Evolutionary conservation across 2,113 vertebrate genomes (phyloP).

Genomic region (Platichthys flesus): DNA sequence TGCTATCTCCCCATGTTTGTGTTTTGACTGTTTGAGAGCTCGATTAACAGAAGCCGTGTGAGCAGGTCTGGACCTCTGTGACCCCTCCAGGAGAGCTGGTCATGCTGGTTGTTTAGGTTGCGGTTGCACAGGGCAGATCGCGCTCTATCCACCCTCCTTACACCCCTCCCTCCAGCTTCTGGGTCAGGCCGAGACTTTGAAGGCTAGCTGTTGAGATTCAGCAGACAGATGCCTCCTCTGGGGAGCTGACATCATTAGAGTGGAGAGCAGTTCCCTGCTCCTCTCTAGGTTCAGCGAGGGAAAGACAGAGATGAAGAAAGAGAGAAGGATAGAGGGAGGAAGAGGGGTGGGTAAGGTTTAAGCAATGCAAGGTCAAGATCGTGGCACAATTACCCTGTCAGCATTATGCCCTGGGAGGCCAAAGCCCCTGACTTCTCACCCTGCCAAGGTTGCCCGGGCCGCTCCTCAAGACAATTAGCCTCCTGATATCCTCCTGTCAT

Average conservation of each 20-base stretch:
- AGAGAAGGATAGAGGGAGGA: constrained; percentile 2
- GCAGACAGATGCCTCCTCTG: constrained; percentile 60
- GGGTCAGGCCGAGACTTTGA: constrained; percentile 52
- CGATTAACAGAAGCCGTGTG: neutral
- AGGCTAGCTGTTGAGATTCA: constrained; percentile 74
- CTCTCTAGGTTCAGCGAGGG: constrained; percentile 44
- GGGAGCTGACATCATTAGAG: constrained; percentile 81
- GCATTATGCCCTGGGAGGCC: constrained; percentile 53
- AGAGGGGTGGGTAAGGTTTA: constrained; percentile 59
- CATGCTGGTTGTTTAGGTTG: constrained; percentile 20
- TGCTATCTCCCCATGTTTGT: neutral
- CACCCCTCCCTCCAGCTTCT: constrained; percentile 29
- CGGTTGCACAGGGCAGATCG: constrained; percentile 26
- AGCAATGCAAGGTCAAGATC: constrained; percentile 77
- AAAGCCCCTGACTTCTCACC: constrained; percentile 68
- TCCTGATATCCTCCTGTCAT: constrained; percentile 51
- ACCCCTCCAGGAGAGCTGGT: constrained; percentile 9
- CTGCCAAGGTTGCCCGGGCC: constrained; percentile 56
- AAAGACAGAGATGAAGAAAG: constrained; percentile 45
- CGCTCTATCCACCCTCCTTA: constrained; percentile 23
- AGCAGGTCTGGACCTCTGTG: constrained; percentile 17
- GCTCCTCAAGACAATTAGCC: constrained; percentile 70
- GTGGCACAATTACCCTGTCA: constrained; percentile 73
- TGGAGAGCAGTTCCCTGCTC: constrained; percentile 65
- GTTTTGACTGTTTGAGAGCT: constrained; percentile 9